Percentiles rank a stretch among this genome's conserved stretches.
phyloP scores from a whole-genome alignment of 2,888 invertebrate genomes.

The Diploptera punctata region DNA sequence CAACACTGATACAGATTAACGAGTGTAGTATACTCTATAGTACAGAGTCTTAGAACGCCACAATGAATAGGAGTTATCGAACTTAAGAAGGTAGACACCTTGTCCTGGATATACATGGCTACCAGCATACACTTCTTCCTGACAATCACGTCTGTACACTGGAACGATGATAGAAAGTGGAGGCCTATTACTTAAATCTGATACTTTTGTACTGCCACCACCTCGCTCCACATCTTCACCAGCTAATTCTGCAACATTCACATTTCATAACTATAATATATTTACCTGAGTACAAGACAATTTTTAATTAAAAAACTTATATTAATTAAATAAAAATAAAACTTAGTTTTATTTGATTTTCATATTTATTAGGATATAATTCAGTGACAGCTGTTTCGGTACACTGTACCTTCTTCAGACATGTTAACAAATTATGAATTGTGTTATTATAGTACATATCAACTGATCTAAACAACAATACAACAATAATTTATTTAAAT shows the following conservation, averaged over 20 bases:
- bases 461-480: no score
- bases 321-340: no score
- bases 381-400: no score
- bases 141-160: conserved; percentile 95
- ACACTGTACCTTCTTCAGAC: no score
- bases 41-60: conserved; percentile 99
- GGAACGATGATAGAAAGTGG: conserved; percentile 88
- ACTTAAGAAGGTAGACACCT: conserved; percentile 97
- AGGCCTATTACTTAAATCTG: conserved; percentile 55
- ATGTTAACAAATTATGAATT: no score
- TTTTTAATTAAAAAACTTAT: no score
- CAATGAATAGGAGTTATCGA: conserved; percentile 98
- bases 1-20: conserved; percentile 53
- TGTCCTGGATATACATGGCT: conserved; percentile 96
- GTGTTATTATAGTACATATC: no score
- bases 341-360: no score
- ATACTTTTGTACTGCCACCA: conserved; percentile 43
- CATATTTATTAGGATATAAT: no score
- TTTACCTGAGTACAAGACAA: neutral
- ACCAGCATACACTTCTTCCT: conserved; percentile 90
- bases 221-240: conserved; percentile 71
- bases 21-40: conserved; percentile 97
- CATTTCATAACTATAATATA: neutral
- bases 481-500: no score
- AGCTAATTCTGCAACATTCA: conserved; percentile 49